phyloP scores from a whole-genome alignment of 1,140 invertebrate genomes.

The Drosophila gunungcola region DNA sequence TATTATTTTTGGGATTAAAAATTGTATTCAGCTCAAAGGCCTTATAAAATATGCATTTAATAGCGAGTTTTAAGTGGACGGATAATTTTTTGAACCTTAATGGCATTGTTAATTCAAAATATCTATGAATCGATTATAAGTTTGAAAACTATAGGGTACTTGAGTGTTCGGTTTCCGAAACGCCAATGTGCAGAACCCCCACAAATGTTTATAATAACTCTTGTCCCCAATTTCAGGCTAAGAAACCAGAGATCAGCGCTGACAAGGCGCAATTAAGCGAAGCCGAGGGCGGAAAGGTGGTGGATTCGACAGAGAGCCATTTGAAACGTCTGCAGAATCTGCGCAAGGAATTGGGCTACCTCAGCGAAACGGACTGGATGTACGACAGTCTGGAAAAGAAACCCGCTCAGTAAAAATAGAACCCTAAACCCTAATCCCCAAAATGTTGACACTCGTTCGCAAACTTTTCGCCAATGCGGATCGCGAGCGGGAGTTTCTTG shows the following conservation, averaged over 20 bases:
- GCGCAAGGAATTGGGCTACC: conserved; percentile 88
- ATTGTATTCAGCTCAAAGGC: no score
- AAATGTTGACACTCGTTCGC: conserved; percentile 12
- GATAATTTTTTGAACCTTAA: no score
- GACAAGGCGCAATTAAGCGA: conserved; percentile 54
- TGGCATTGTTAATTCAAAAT: neutral
- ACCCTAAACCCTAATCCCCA: neutral
- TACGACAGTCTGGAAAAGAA: conserved; percentile 86
- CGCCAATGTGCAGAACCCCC: neutral
- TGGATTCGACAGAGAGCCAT: conserved; percentile 85
- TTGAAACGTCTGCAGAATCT: conserved; percentile 88
- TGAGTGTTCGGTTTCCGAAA: neutral
- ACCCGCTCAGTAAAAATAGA: conserved; percentile 47
- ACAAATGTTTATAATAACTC: conserved; percentile 12
- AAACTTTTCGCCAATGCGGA: conserved; percentile 3
- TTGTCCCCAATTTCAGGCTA: conserved; percentile 29
- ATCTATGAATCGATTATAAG: neutral
- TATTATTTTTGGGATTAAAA: no score
- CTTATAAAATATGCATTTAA: no score
- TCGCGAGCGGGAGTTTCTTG: conserved; percentile 3
- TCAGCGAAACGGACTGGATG: conserved; percentile 89
- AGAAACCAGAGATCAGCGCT: conserved; percentile 62
- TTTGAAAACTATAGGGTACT: neutral
- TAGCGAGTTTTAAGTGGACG: no score
- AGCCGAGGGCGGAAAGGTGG: conserved; percentile 43